Evolutionary conservation across 2,797 vertebrate species (phyloP).

Genomic region (Triplophysa bombifrons): DNA sequence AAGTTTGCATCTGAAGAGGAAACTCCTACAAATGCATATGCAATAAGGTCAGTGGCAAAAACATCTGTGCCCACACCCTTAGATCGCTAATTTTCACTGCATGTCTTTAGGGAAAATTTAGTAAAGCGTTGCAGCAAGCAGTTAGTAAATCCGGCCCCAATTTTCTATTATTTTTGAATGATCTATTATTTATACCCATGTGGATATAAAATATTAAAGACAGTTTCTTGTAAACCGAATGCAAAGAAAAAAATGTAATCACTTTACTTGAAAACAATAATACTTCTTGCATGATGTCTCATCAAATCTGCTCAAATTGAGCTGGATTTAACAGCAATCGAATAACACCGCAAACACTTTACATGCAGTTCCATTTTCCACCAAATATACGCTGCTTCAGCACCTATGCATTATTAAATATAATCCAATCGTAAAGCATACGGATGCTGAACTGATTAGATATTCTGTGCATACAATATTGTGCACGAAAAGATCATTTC

Average conservation of each 20-base stretch:
- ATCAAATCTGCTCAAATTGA: constrained; percentile 44
- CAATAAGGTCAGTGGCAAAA: no score
- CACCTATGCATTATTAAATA: constrained; percentile 29
- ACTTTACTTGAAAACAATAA: constrained; percentile 46
- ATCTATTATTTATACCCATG: background rate
- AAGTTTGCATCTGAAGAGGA: no score
- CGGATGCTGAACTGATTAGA: constrained; percentile 1
- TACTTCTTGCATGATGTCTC: constrained; percentile 45
- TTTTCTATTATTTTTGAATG: background rate
- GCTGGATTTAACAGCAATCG: constrained; percentile 39
- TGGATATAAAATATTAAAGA: constrained; percentile 5
- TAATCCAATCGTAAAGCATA: constrained; percentile 18
- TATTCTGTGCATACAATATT: constrained; percentile 1
- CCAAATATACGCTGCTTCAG: constrained; percentile 33
- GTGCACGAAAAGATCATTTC: background rate
- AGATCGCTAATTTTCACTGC: no score
- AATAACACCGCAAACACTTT: constrained; percentile 45
- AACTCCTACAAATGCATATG: no score
- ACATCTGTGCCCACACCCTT: no score
- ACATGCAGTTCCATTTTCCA: constrained; percentile 42
- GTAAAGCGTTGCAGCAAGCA: no score
- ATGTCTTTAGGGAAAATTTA: no score
- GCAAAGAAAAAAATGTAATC: constrained; percentile 26
- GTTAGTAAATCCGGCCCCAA: no score
- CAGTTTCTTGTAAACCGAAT: constrained; percentile 37